A percentile compares a stretch with the other conserved stretches of the same genome.
Conservation (phyloP, 2,888 invertebrate species). For the Gryllus longicercus region DNA sequence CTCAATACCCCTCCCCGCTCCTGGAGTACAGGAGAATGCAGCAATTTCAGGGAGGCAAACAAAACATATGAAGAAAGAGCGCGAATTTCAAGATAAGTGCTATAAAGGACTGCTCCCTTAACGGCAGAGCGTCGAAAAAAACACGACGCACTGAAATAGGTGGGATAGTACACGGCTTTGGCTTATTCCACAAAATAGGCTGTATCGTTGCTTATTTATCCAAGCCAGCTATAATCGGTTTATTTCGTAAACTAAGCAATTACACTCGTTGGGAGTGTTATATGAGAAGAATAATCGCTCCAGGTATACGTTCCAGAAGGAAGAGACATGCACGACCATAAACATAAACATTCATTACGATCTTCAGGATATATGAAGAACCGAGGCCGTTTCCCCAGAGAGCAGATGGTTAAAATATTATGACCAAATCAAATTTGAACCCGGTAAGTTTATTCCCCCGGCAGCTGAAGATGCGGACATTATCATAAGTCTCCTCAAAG, state of each 20-base stretch:
- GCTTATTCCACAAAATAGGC: not conserved
- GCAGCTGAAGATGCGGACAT: too few relatives aligned
- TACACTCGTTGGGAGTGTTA: not conserved
- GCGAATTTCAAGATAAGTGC: too few relatives aligned
- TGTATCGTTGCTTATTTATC: not conserved
- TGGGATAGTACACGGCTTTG: too few relatives aligned
- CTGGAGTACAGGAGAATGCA: too few relatives aligned
- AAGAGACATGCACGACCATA: not conserved
- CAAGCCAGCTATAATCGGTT: constrained; percentile 17
- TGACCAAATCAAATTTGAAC: constrained; percentile 8
- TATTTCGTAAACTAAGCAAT: not conserved
- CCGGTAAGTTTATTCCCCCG: not conserved
- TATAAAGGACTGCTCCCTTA: too few relatives aligned
- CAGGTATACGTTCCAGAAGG: not conserved
- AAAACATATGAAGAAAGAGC: too few relatives aligned
- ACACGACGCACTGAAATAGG: too few relatives aligned
- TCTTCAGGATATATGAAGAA: constrained; percentile 1
- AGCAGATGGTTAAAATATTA: constrained; percentile 8
- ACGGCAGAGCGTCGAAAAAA: too few relatives aligned
- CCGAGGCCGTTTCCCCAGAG: not conserved
- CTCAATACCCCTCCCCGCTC: too few relatives aligned
- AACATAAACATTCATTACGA: not conserved
- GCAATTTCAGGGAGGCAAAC: too few relatives aligned
- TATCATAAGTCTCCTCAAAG: too few relatives aligned
- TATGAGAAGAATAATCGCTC: not conserved